These are phyloP conservation scores for Tragelaphus scriptus DNA, from an alignment of 2,113 vertebrate species.

Conservation along the genomic window DNA sequence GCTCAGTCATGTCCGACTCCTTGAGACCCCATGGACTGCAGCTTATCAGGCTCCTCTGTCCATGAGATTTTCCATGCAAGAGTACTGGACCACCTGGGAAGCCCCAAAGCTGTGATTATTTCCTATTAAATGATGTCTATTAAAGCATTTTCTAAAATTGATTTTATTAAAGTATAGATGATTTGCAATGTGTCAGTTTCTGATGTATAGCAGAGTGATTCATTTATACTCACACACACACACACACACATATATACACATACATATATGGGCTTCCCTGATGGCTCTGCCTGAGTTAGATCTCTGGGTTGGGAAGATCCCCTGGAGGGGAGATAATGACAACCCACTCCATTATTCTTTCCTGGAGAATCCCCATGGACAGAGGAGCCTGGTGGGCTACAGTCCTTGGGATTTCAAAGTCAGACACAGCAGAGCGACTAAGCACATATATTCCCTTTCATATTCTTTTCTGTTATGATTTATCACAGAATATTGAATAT, in stretches of 20 bases:
- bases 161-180: too few species aligned
- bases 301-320: background rate
- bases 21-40: too few species aligned
- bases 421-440: background rate
- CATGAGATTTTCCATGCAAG: too few species aligned
- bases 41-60: too few species aligned
- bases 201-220: too few species aligned
- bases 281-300: background rate
- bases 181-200: too few species aligned
- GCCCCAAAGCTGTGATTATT: too few species aligned
- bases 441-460: background rate
- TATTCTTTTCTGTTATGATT: background rate
- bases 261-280: background rate
- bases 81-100: too few species aligned
- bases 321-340: background rate
- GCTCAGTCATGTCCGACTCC: too few species aligned
- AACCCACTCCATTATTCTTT: background rate
- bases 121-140: too few species aligned
- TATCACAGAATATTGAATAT: background rate
- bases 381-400: background rate
- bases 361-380: background rate
- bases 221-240: background rate
- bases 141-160: too few species aligned
- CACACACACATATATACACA: background rate
- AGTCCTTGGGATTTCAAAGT: background rate